A percentile compares a stretch with the other conserved stretches of the same genome.
These are phyloP conservation scores for Stenodema calcarata DNA, from an alignment of 2,888 invertebrate species.

Conservation along the genomic window DNA sequence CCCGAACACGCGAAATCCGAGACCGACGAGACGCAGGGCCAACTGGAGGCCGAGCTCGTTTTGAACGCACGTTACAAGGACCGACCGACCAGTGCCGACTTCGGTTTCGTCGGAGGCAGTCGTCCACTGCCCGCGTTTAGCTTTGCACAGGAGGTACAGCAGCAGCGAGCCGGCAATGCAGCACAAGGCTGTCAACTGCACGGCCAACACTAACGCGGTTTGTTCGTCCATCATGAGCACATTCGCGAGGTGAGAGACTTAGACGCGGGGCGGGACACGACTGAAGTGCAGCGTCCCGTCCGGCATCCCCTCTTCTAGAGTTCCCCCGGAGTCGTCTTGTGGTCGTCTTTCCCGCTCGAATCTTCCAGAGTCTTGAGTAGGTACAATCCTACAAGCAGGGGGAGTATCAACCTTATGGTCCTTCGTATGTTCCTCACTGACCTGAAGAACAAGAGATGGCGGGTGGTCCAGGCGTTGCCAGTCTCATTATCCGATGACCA, in stretches of 20 bases:
- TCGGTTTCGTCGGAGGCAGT: conserved; percentile 55
- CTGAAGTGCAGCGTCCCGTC: neutral
- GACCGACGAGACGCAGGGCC: conserved; percentile 71
- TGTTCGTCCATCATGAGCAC: conserved; percentile 73
- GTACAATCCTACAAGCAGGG: too few relatives aligned
- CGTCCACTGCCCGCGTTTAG: conserved; percentile 59
- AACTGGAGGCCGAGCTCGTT: conserved; percentile 81
- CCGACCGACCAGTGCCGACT: conserved; percentile 69
- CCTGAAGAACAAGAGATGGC: too few relatives aligned
- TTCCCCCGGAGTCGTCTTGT: conserved; percentile 15
- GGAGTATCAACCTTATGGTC: too few relatives aligned
- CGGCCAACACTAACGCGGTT: conserved; percentile 78
- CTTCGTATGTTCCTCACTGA: too few relatives aligned
- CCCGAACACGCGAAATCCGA: conserved; percentile 80
- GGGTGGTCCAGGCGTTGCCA: too few relatives aligned
- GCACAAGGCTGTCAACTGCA: conserved; percentile 81
- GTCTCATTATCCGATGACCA: too few relatives aligned
- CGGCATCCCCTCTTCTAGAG: neutral
- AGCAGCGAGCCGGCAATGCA: conserved; percentile 84
- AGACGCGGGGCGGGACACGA: neutral
- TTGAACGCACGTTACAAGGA: conserved; percentile 80
- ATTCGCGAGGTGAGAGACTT: neutral
- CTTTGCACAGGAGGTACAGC: conserved; percentile 78
- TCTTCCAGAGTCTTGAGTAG: neutral
- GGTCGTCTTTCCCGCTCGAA: conserved; percentile 28